phyloP scores from a whole-genome alignment of 2,797 vertebrate genomes.

The Pogonophryne albipinna region DNA sequence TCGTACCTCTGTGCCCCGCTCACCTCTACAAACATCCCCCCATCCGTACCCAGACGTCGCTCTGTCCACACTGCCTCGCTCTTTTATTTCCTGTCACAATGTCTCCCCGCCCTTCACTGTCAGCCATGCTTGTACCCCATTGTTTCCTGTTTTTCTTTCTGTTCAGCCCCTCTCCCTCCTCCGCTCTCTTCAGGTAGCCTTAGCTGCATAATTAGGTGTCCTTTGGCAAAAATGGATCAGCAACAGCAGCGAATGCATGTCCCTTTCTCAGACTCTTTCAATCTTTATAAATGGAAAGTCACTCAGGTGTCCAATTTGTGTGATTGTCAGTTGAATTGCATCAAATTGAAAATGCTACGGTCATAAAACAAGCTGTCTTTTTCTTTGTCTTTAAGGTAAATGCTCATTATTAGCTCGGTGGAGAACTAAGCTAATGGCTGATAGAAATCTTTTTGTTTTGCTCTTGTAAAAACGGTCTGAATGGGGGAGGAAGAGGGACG shows the following conservation, averaged over 20 bases:
- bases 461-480: slow-evolving; percentile 50
- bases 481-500: slow-evolving; percentile 39
- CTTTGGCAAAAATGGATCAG: slow-evolving; percentile 37
- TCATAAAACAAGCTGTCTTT: slow-evolving; percentile 14
- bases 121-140: slow-evolving; percentile 6
- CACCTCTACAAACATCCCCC: slow-evolving; percentile 45
- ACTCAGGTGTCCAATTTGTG: slow-evolving; percentile 39
- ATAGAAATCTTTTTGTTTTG: slow-evolving; percentile 63
- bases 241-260: not conserved
- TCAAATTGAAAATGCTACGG: slow-evolving; percentile 33
- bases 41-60: slow-evolving; percentile 35
- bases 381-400: slow-evolving; percentile 55
- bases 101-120: slow-evolving; percentile 22
- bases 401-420: slow-evolving; percentile 46
- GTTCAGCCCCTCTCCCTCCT: not conserved
- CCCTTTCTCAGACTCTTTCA: slow-evolving; percentile 22
- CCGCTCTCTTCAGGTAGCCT: slow-evolving; percentile 19
- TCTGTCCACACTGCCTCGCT: slow-evolving; percentile 26
- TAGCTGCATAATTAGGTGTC: slow-evolving; percentile 50
- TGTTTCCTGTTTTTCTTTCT: slow-evolving; percentile 19
- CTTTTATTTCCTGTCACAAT: slow-evolving; percentile 45
- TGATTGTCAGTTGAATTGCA: slow-evolving; percentile 38
- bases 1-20: slow-evolving; percentile 36
- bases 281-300: slow-evolving; percentile 38
- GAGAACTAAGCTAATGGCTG: slow-evolving; percentile 42